phyloP scores from a whole-genome alignment of 2,113 vertebrate species.

The Rhineura floridana region DNA sequence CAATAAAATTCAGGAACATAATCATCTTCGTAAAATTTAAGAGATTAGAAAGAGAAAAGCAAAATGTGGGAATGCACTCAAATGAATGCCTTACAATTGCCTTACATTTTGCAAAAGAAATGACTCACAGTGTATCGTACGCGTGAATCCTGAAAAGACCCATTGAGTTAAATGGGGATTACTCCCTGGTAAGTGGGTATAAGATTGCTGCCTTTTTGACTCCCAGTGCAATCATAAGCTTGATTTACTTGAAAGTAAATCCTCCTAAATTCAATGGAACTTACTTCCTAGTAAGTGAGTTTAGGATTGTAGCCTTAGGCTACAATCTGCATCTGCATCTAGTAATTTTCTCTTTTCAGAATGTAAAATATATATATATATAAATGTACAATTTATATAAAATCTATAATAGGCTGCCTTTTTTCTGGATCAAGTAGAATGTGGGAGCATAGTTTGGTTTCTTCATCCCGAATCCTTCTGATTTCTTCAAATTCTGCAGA shows the following conservation, averaged over 20 bases:
- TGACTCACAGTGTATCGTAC: background rate
- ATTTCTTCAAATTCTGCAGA: background rate
- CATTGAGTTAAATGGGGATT: background rate
- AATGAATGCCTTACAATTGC: background rate
- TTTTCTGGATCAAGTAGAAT: background rate
- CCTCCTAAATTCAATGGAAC: background rate
- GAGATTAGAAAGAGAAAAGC: constrained; percentile 13
- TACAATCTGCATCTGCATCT: background rate
- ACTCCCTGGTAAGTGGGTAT: background rate
- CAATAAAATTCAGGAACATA: constrained; percentile 18
- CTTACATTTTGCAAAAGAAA: background rate
- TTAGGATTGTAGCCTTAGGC: background rate
- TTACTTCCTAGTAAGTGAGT: background rate
- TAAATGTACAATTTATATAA: background rate
- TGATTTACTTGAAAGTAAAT: background rate
- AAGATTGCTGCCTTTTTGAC: background rate
- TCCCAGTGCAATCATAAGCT: background rate
- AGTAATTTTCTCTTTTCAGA: background rate
- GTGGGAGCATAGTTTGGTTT: background rate
- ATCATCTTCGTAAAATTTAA: constrained; percentile 19
- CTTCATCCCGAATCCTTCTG: background rate
- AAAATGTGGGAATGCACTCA: background rate
- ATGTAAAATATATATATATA: background rate
- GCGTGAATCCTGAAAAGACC: background rate
- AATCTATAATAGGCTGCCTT: background rate